These are phyloP conservation scores for Misgurnus mizolepis DNA, from an alignment of 2,113 vertebrate genomes.

Conservation along the genomic window DNA sequence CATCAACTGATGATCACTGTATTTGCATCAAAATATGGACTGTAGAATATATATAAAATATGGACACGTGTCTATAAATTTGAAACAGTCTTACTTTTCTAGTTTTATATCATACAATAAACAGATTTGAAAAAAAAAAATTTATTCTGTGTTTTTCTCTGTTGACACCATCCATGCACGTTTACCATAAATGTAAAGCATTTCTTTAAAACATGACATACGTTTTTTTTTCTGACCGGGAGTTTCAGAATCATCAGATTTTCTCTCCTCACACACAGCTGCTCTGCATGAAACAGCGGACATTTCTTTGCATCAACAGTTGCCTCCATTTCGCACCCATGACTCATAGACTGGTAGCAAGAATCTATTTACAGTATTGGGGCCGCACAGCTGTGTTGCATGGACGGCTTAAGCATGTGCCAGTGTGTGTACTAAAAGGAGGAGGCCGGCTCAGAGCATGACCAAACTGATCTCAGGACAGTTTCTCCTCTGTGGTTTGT, in stretches of 20 bases:
- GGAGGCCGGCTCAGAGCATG: constrained; percentile 22
- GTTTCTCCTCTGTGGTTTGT: background rate
- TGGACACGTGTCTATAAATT: constrained; percentile 93
- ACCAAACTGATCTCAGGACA: constrained; percentile 30
- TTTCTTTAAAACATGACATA: background rate
- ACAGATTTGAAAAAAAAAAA: constrained; percentile 70
- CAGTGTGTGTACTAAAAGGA: constrained; percentile 25
- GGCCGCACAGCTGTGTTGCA: constrained; percentile 70
- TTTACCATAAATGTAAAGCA: background rate
- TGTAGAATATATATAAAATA: constrained; percentile 82
- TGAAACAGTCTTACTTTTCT: constrained; percentile 99
- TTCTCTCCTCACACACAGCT: constrained; percentile 13
- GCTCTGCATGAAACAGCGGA: constrained; percentile 23
- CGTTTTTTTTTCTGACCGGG: too few relatives aligned
- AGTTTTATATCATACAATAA: constrained; percentile 99
- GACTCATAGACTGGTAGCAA: constrained; percentile 62
- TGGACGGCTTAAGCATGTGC: constrained; percentile 61
- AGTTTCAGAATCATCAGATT: too few relatives aligned
- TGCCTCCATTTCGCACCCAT: constrained; percentile 66
- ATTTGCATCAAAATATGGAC: constrained; percentile 88
- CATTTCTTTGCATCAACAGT: constrained; percentile 59
- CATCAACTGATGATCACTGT: constrained; percentile 80
- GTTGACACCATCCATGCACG: background rate
- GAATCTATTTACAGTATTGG: constrained; percentile 74
- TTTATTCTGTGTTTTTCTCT: constrained; percentile 36